Evolutionary conservation across 2,888 invertebrate genomes (phyloP), one percentile per base, ranked within the genome.

Genomic region (Pollenia amentaria): DNA sequence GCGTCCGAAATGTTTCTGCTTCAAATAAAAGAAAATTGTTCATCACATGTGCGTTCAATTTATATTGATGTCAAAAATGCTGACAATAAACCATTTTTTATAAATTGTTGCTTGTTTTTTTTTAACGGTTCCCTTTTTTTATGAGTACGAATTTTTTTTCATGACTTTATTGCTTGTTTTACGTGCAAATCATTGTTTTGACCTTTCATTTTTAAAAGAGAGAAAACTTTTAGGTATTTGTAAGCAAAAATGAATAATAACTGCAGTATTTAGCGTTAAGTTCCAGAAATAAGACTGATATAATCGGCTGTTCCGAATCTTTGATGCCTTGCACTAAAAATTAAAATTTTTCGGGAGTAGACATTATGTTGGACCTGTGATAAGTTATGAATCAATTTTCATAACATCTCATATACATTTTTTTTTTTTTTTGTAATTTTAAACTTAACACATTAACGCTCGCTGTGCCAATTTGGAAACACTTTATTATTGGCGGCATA

Each of bases 61-160:
- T 12, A 57, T 57, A 57, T 57, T 21, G 55, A 57, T 57, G 55
- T 57, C 29, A 57, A 21, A 57, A 57, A 57, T 57, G 55, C 55
- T 57, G 29, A 57, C 55, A 57, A 57, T 57, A 11, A 11, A 6
- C 21, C 29, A 11, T 57, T 57, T 57, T 57, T 57, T 8, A 16
- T 16, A 51, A n/a, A 51, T 51, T 51, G 7, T 7, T 60, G 21
- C 3, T n/a, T 60, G 14, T 29, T 2, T 10, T 0, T 21, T 29
- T 38, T 38, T 14, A 64, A 18, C 12, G 46, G 21, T 3, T 21
- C 4, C 21, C 44, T 4, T 65, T 65, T 21, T 65, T 21, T 46
- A 65, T 6, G 12, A 11, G 46, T 29, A 7, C 14, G 3, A 11
- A 12, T 14, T 40, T 60, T 10, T 9, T 65, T 6, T 42, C 46